Conservation (phyloP, 2,797 vertebrate species). For the Melanitta fusca region DNA sequence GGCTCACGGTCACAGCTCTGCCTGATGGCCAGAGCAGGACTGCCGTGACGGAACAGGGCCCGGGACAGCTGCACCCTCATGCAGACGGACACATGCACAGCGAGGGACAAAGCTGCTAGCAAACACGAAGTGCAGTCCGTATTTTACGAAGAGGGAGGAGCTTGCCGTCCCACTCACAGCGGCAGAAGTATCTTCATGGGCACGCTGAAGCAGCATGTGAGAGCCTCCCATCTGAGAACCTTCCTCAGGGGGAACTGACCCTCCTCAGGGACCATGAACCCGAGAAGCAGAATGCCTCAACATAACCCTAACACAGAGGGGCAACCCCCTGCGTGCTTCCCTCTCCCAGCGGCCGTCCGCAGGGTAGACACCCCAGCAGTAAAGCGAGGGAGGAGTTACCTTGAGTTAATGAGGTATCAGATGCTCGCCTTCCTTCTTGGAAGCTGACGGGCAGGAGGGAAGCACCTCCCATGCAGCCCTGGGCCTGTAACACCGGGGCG, state of each 20-base stretch:
- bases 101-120: background rate
- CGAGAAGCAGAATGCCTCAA: background rate
- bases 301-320: fast-evolving
- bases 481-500: constrained; percentile 86
- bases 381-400: constrained; percentile 77
- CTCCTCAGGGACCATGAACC: background rate
- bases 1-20: background rate
- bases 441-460: constrained; percentile 85
- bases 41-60: background rate
- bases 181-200: background rate
- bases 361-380: background rate
- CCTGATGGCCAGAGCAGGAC: background rate
- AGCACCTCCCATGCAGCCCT: constrained; percentile 82
- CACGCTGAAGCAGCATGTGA: background rate
- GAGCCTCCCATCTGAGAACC: background rate
- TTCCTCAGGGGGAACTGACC: background rate
- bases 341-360: background rate
- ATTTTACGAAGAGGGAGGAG: constrained; percentile 15
- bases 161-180: background rate
- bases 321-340: background rate
- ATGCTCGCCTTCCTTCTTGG: constrained; percentile 95
- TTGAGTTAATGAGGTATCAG: constrained; percentile 96
- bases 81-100: background rate
- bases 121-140: background rate
- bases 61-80: background rate